phyloP scores from a whole-genome alignment of 2,888 invertebrate species.

The Morpho deidamia region DNA sequence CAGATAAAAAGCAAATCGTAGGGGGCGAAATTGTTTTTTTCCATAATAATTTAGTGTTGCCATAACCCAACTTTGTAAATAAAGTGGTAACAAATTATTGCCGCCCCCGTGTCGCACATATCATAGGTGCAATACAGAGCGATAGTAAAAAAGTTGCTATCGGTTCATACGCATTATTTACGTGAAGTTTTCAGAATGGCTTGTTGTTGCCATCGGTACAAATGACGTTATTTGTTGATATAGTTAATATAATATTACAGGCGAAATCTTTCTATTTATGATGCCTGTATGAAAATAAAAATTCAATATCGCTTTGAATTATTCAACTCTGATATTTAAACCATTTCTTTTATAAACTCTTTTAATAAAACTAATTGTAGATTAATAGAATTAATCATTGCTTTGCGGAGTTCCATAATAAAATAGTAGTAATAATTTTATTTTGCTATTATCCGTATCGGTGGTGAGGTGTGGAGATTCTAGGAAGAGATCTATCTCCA shows the following conservation, averaged over 20 bases:
- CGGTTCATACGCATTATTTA: constrained; percentile 45
- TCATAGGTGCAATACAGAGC: constrained; percentile 73
- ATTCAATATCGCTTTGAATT: background rate
- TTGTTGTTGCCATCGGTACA: constrained; percentile 41
- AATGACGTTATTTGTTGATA: constrained; percentile 11
- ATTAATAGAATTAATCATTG: too few species aligned
- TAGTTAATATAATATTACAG: background rate
- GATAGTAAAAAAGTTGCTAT: constrained; percentile 64
- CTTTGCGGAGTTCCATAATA: too few species aligned
- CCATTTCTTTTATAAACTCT: too few species aligned
- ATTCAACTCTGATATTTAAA: too few species aligned
- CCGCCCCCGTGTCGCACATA: constrained; percentile 55
- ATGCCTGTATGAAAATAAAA: background rate
- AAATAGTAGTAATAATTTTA: too few species aligned
- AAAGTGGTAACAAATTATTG: constrained; percentile 67
- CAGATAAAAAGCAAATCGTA: constrained; percentile 29
- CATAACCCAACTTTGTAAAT: constrained; percentile 68
- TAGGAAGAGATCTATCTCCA: too few species aligned
- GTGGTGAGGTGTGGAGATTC: too few species aligned
- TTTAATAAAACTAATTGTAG: too few species aligned
- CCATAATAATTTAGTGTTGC: constrained; percentile 52
- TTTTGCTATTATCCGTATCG: too few species aligned
- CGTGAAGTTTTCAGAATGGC: constrained; percentile 49
- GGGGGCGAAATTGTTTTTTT: constrained; percentile 46
- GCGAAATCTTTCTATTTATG: background rate